Base-by-base conservation (phyloP, 2,797 vertebrate genomes). In the Erpetoichthys calabaricus region DNA sequence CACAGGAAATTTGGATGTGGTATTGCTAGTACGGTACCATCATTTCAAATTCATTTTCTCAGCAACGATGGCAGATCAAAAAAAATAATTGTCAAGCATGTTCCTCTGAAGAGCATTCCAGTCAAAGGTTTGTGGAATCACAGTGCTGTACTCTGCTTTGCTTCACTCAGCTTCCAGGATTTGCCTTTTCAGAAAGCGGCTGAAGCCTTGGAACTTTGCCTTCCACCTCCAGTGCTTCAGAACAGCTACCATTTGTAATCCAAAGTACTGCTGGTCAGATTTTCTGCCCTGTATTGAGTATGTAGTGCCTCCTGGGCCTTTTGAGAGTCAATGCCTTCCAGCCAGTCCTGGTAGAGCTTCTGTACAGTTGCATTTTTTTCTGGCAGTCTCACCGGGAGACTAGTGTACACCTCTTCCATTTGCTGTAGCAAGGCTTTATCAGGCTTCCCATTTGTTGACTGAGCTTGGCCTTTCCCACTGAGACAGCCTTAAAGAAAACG, bases 401-500 rank as follows among this genome's bases (percentile, higher is more conserved):
- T 79, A n/a, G 83, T 68, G 58, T 92, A 97, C 57, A 82, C 75
- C 50, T 91, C 89, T 55, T 95, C 93, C 90, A 98, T 94, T 70
- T 89, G 90, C 61, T 75, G 83, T 4, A 96, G 79, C 62, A 96
- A 73, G 2, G 67, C 73, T 65, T 83, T 88, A 56, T 96, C 90
- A 1, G 78, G 62, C 3, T 77, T 83, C 1, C 91, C 85, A 0
- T 74, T 83, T 58, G 85, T 80, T 0, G 68, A 77, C 69, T 87
- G 89, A 0, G 88, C 85, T 72, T 98, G 95, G 9, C 95, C 95
- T 7, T 91, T 91, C 9, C 94, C 95, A 7, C 90, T 92, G 7
- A 98, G 55, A 62, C 94, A 98, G 0, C 95, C 95, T 98, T 61
- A 70, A 2, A 25, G 43, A 44, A 10, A 47, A 50, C 6, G 2